Evolutionary conservation across 2,888 invertebrate species (phyloP), one percentile per base, ranked within the genome.

Genomic region (Stenchaetothrips biformis): DNA sequence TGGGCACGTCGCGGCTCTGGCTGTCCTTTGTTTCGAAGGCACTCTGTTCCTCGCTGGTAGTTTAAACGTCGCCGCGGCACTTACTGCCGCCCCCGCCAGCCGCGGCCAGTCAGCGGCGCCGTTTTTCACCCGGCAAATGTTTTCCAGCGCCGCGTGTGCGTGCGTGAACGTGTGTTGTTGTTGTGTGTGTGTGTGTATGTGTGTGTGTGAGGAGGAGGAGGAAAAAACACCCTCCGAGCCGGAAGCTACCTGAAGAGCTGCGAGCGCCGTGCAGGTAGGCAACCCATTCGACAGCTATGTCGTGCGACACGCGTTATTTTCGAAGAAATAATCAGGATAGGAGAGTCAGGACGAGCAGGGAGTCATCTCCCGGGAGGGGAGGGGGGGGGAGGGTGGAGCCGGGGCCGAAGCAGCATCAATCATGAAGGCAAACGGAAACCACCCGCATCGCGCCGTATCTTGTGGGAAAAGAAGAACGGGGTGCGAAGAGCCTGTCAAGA

Each of bases 331-430:
- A 2, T 4, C 37, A 37, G 37, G 37, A 37, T 4, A 37, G 37
- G 37, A 13, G 13, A 53, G 13, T 53, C 53, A 53, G 53, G 53
- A 13, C 16, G 53, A 18, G 53, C 13, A 13, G 13, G 53, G 53
- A 9, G 53, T 13, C 37, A 37, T 37, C 37, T 4, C 37, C 37
- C 37, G 37, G 53, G 21, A 25, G 67, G 7, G 13, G 6, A 59
- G 59, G 37, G 37, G 37, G 37, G 37, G 37, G 53, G 49, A 7
- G 49, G 53, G 53, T 2, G 13, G 53, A 9, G 6, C 3, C 53
- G 53, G 67, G 7, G 67, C 67, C 37, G 37, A 37, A 37, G 67
- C 67, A 25, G 67, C 67, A 74, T 74, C 67, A 74, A 74, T 74
- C 67, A 74, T 74, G 67, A 74, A 21, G 67, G 21, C 67, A 74